phyloP scores from a whole-genome alignment of 2,113 vertebrate genomes.

The Coptodon rendalli region DNA sequence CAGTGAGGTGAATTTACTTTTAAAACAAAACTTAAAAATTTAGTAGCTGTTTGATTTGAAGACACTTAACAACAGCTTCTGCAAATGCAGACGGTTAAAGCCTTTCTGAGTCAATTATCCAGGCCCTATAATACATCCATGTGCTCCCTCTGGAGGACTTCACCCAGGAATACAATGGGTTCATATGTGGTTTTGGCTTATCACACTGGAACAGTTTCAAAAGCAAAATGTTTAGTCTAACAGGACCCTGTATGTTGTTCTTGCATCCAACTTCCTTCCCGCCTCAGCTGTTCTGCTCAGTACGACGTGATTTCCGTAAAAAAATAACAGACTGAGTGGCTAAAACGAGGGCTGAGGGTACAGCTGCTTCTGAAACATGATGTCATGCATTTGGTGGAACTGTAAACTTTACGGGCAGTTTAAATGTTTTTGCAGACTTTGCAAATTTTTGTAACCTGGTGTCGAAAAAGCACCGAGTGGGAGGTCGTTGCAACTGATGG shows the following conservation, averaged over 20 bases:
- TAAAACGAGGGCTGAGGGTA: background rate
- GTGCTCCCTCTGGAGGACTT: background rate
- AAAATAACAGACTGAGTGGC: background rate
- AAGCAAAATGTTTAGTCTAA: background rate
- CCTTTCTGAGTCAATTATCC: background rate
- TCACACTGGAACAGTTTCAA: background rate
- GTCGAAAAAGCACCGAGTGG: accelerated
- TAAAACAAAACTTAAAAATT: background rate
- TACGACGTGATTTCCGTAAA: accelerated
- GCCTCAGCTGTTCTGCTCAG: background rate
- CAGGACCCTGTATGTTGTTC: background rate
- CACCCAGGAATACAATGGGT: background rate
- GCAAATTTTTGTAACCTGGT: background rate
- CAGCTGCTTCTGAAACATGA: background rate
- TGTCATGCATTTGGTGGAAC: background rate
- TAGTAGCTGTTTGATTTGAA: background rate
- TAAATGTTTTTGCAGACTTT: background rate
- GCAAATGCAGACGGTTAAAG: background rate
- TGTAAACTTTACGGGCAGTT: background rate
- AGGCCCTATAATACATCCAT: background rate
- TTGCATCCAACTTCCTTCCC: background rate
- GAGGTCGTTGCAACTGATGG: background rate
- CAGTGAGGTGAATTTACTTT: background rate
- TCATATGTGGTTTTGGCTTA: background rate
- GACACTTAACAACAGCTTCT: background rate